Percentiles rank a stretch among this genome's conserved stretches.
Evolutionary conservation across 2,113 vertebrate species (phyloP).

Genomic region (Canis aureus): DNA sequence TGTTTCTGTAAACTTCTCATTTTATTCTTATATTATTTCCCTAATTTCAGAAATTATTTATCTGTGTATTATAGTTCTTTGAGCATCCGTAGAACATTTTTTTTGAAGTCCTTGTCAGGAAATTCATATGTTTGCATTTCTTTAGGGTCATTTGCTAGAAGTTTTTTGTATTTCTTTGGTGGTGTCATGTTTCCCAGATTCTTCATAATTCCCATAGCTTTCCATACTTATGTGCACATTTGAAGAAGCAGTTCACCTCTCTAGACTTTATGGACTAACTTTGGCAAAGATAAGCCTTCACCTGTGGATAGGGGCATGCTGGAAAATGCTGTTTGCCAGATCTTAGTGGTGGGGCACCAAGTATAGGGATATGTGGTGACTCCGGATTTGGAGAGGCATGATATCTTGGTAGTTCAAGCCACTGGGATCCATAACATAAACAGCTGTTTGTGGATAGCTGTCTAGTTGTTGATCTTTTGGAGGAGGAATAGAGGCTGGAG

Average conservation of each 20-base stretch:
- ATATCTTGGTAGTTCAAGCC: neutral
- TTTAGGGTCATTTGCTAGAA: neutral
- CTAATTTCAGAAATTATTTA: neutral
- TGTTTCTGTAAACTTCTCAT: neutral
- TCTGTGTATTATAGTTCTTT: neutral
- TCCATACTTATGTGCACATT: neutral
- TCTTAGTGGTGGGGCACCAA: neutral
- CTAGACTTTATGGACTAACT: neutral
- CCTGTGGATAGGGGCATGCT: neutral
- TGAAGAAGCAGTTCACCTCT: neutral
- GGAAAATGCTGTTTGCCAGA: neutral
- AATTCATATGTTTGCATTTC: neutral
- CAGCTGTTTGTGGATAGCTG: neutral
- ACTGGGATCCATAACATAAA: neutral
- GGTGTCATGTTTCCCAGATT: neutral
- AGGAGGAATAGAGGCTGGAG: fast-evolving
- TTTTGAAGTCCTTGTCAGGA: neutral
- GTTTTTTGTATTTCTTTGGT: neutral
- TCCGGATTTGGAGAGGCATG: neutral
- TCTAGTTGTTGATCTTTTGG: neutral
- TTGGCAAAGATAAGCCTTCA: neutral
- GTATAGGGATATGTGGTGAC: neutral
- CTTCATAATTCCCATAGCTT: neutral
- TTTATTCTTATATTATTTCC: neutral
- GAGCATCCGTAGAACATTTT: neutral